Base-by-base conservation (phyloP, 2,888 invertebrate species). In the Crocallis elinguaria region DNA sequence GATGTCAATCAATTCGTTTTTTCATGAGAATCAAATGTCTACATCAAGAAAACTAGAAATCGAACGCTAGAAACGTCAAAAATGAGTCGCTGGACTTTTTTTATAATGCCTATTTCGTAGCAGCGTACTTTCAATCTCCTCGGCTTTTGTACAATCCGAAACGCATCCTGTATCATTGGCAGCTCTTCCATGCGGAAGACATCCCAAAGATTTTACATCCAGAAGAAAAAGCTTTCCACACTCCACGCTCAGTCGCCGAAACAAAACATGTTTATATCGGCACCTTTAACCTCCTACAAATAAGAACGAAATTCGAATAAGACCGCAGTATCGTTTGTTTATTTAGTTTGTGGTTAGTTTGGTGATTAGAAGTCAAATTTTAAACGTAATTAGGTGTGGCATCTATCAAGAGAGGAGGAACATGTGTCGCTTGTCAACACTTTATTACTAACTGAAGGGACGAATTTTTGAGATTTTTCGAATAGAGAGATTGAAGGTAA, bases 341-440 rank as follows among this genome's bases (percentile, higher is more conserved):
- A 4, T 19, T 19, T 25, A 25, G n/a, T 25, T 25, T 1, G n/a
- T n/a, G 1, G 25, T 25, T 1, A n/a, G 25, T 25, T 25, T 25
- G 39, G n/a, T n/a, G n/a, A n/a, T n/a, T 27, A 41, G 38, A 37
- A 36, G 55, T 53, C 33, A 48, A 43, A 57, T 53, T 55, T 57
- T 33, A 33, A 29, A 25, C 27, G 65, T 82, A 85, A 86, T 86
- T 85, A 85, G 79, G 67, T 68, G 74, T 69, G 73, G 64, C 79
- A 77, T 82, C 70, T 64, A 79, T 84, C 84, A 82, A 52, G 5
- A 38, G 5, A 38, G 46, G 37, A 44, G 33, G 37, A 57, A 77
- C 84, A 84, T 70, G 71, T 85, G 84, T 79, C 57, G 29, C 41
- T 60, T 77, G 84, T 84, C 79, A 71, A 59, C 79, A 64, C 60